A percentile compares a stretch with the other conserved stretches of the same genome.
Evolutionary conservation across 2,888 invertebrate genomes (phyloP).

Genomic region (Axea sp.): DNA sequence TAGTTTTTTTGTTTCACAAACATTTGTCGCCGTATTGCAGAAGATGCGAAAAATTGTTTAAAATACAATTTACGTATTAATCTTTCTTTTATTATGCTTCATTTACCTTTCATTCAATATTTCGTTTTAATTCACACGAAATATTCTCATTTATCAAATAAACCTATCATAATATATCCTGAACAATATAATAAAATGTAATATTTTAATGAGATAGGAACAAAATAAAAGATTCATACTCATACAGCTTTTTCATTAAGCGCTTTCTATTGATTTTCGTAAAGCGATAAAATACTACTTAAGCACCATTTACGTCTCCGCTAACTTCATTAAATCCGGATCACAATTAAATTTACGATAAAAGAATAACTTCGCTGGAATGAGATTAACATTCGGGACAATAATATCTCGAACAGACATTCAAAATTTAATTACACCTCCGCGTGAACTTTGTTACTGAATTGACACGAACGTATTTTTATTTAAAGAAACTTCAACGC

Average conservation of each 20-base stretch:
- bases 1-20: too few relatives aligned
- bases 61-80: conserved; percentile 2
- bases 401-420: not conserved
- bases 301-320: not conserved
- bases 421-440: too few relatives aligned
- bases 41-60: conserved; percentile 10
- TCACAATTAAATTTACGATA: not conserved
- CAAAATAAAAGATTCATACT: conserved; percentile 3
- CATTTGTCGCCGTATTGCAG: not conserved
- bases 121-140: conserved; percentile 25
- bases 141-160: conserved; percentile 31
- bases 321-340: not conserved
- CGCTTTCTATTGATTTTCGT: conserved; percentile 10
- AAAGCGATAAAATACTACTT: conserved; percentile 5
- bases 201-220: conserved; percentile 15
- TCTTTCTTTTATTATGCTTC: conserved; percentile 1
- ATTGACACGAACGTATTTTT: too few relatives aligned
- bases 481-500: too few relatives aligned
- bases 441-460: too few relatives aligned
- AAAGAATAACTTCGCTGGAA: conserved; percentile 8
- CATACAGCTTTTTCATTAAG: conserved; percentile 9
- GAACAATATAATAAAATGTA: not conserved
- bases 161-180: conserved; percentile 9
- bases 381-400: not conserved
- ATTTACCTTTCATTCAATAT: conserved; percentile 5